Evolutionary conservation across 2,797 vertebrate species (phyloP), one percentile per base, ranked within the genome.

Genomic region (Pyrocephalus nanus): DNA sequence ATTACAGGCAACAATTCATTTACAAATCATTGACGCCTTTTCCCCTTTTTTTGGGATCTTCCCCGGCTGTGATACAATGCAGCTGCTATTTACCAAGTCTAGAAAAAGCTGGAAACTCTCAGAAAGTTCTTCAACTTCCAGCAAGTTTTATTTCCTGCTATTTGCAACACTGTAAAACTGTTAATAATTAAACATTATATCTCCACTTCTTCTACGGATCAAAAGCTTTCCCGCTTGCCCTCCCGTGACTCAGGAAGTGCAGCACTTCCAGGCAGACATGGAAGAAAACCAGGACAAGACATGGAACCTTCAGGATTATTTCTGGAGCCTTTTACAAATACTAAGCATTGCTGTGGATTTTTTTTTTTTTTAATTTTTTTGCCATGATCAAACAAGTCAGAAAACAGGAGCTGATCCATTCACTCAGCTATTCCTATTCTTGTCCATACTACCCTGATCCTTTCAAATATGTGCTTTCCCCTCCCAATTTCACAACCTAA

Each of bases 121-220:
- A 3, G 13, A 6, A 55, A 89, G 29, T 91, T 83, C 40, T 27
- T 86, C 34, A 55, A 40, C 64, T 78, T 86, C 11, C 51, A 67
- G 45, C 1, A 2, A 40, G 4, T 69, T 91, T 66, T n/a, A 58
- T 48, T 86, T 88, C 86, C 76, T 91, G 69, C 34, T 86, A 40
- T 54, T 93, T 91, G 74, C 55, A 55, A 36, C 67, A 32, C 0
- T n/a, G 55, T 85, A 87, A 88, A 94, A 16, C n/a, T 71, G 58
- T 91, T 94, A 92, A 89, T 85, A 38, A 89, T 89, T 90, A 95
- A 87, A 42, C 54, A 58, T 20, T 74, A 14, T 47, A 64, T 53
- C 81, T 71, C 32, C 16, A 38, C 23, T 48, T 80, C 30, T 61
- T 47, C 18, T 19, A 75, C 5, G 22, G 45, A 81, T 62, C 79